A percentile compares a stretch with the other conserved stretches of the same genome.
These are phyloP conservation scores for Arctia plantaginis DNA, from an alignment of 2,888 invertebrate species.

Conservation along the genomic window DNA sequence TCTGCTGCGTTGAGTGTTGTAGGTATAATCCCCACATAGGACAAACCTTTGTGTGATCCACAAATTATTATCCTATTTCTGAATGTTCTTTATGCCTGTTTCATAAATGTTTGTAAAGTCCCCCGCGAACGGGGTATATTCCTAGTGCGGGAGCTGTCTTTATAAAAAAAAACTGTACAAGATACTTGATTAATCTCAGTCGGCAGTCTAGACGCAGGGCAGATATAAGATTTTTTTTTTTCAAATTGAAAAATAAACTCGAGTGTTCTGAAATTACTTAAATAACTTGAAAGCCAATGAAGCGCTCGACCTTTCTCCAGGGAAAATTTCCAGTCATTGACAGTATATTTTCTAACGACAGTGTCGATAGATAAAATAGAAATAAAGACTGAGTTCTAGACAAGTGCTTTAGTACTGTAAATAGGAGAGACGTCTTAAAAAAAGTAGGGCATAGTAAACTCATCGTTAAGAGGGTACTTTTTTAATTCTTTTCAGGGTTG, in stretches of 20 bases:
- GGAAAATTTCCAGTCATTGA: conserved; percentile 20
- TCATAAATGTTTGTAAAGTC: neutral
- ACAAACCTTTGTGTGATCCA: neutral
- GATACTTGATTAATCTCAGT: neutral
- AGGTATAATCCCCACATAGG: too few species aligned
- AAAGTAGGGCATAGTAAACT: neutral
- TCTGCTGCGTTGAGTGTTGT: neutral
- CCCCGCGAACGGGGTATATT: neutral
- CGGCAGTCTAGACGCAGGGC: conserved; percentile 12
- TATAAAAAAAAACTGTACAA: neutral
- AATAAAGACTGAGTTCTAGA: neutral
- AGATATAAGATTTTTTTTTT: conserved; percentile 21
- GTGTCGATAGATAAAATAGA: neutral
- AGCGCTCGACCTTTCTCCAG: conserved; percentile 9
- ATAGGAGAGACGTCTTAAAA: neutral
- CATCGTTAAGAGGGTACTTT: neutral
- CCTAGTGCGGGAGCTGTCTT: neutral
- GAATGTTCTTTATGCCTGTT: neutral
- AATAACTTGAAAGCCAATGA: conserved; percentile 27
- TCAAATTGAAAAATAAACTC: conserved; percentile 6
- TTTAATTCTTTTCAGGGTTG: too few species aligned
- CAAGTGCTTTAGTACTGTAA: neutral
- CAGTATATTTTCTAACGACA: neutral
- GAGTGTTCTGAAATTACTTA: conserved; percentile 27
- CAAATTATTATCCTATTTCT: neutral